Conservation (phyloP, 1,140 invertebrate genomes). For the Bombyx mori region DNA sequence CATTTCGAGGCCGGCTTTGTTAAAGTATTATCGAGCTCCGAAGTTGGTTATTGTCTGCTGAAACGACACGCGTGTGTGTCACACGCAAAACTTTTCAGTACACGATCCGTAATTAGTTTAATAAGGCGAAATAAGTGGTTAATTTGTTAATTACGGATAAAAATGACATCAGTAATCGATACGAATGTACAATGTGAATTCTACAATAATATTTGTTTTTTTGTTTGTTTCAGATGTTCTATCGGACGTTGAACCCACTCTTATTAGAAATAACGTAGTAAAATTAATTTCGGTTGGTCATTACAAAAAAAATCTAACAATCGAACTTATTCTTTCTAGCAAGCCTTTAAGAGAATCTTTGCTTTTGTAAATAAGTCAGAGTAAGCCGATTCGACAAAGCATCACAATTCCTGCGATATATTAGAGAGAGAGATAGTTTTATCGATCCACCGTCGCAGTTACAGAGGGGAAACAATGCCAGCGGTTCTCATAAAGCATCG, state of each 20-base stretch:
- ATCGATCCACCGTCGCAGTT: slow-evolving; percentile 34
- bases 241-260: slow-evolving; percentile 50
- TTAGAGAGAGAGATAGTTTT: slow-evolving; percentile 30
- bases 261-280: slow-evolving; percentile 31
- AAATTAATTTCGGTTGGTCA: slow-evolving; percentile 28
- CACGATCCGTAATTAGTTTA: too few species aligned
- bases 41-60: slow-evolving; percentile 18
- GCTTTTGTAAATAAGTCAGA: too few species aligned
- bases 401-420: not conserved
- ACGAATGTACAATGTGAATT: not conserved
- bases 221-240: slow-evolving; percentile 62
- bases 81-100: not conserved
- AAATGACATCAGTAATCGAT: not conserved
- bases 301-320: slow-evolving; percentile 35
- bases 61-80: not conserved
- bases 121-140: too few species aligned
- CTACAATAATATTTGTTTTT: not conserved
- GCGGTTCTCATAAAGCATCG: slow-evolving; percentile 58
- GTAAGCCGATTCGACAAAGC: not conserved
- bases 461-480: slow-evolving; percentile 57
- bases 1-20: slow-evolving; percentile 16
- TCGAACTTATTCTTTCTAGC: slow-evolving; percentile 45
- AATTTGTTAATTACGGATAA: too few species aligned
- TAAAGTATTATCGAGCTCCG: slow-evolving; percentile 14
- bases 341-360: too few species aligned